phyloP scores from a whole-genome alignment of 2,797 vertebrate genomes.

The Xiphorhynchus erythropygius region DNA sequence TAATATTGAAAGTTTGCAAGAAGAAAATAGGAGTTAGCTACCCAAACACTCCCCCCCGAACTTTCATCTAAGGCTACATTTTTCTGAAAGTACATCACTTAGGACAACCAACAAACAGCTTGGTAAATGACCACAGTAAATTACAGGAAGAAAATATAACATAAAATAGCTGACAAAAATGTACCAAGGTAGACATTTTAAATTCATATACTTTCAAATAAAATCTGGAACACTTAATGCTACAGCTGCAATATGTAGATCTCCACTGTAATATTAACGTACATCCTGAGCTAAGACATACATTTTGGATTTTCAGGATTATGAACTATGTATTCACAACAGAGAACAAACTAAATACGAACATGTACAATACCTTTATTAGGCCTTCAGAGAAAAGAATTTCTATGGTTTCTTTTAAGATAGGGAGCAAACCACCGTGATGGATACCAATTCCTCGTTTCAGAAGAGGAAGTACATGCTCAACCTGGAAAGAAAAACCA shows the following conservation, averaged over 20 bases:
- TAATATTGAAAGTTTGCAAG: background rate
- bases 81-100: background rate
- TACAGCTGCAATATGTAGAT: background rate
- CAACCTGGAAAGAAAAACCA: constrained; percentile 80
- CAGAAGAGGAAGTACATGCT: constrained; percentile 94
- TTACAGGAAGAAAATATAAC: background rate
- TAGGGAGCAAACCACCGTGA: constrained; percentile 93
- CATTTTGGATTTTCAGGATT: background rate
- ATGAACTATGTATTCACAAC: background rate
- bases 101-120: background rate
- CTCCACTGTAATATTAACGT: accelerated
- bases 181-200: accelerated
- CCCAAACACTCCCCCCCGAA: accelerated
- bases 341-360: background rate
- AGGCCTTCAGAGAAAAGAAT: constrained; percentile 97
- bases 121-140: background rate
- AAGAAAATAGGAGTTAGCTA: background rate
- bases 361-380: constrained; percentile 83
- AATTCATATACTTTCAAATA: background rate
- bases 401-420: constrained; percentile 97
- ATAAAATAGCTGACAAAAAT: background rate
- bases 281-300: background rate
- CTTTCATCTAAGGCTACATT: background rate
- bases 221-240: background rate
- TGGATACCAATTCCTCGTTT: constrained; percentile 97